Evolutionary conservation across 2,888 invertebrate species (phyloP).

Genomic region (Noctua janthe): DNA sequence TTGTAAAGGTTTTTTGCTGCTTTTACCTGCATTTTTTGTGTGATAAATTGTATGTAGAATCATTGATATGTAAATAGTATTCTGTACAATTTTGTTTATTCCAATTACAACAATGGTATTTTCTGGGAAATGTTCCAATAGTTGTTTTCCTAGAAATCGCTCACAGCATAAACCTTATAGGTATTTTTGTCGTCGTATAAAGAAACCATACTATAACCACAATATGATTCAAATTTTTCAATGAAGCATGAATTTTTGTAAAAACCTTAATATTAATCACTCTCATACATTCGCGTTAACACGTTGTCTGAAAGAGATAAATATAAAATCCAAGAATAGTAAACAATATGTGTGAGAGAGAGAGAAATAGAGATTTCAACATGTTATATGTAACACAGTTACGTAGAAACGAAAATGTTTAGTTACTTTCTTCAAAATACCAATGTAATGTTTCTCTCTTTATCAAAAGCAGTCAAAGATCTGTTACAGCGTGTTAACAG

Average conservation of each 20-base stretch:
- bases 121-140: neutral
- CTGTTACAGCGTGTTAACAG: neutral
- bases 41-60: constrained; percentile 40
- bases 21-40: constrained; percentile 20
- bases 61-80: constrained; percentile 48
- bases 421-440: neutral
- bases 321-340: neutral
- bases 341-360: neutral
- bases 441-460: too few species aligned
- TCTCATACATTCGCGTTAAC: neutral
- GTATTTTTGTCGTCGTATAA: neutral
- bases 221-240: neutral
- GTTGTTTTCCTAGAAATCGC: neutral
- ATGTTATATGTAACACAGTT: neutral
- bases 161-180: neutral
- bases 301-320: neutral
- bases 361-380: neutral
- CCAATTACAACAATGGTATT: neutral
- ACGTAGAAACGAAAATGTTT: neutral
- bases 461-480: neutral
- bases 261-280: neutral
- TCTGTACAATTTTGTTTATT: neutral
- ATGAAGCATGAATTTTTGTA: neutral
- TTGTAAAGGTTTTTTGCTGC: constrained; percentile 40
- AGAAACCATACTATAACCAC: neutral